These are phyloP conservation scores for Forbesichthys agassizii DNA, from an alignment of 2,113 vertebrate genomes.

Conservation along the genomic window DNA sequence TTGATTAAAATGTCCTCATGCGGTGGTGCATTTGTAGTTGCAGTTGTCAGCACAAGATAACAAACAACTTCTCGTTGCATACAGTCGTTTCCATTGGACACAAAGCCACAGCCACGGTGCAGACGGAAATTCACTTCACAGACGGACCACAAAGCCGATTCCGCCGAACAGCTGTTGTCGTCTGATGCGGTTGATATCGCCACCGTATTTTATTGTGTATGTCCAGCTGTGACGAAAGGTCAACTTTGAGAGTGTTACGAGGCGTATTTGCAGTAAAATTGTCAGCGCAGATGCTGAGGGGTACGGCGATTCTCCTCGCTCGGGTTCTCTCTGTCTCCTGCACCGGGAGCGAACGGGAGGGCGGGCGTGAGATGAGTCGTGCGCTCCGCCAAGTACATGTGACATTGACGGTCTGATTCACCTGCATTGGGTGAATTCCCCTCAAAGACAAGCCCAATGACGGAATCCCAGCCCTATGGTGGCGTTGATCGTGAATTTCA, in stretches of 20 bases:
- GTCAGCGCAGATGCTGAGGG: constrained; percentile 27
- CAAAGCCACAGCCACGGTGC: not conserved
- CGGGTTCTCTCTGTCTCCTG: constrained; percentile 7
- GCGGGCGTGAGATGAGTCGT: too few relatives aligned
- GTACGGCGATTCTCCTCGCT: constrained; percentile 9
- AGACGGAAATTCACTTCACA: constrained; percentile 29
- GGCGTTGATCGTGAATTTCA: too few relatives aligned
- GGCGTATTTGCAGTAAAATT: constrained; percentile 14
- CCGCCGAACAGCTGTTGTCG: constrained; percentile 4
- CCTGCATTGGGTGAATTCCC: too few relatives aligned
- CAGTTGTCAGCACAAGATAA: not conserved
- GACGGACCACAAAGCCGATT: constrained; percentile 2
- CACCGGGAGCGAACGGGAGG: too few relatives aligned
- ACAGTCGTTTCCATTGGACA: not conserved
- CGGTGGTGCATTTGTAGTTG: not conserved
- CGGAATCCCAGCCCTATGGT: too few relatives aligned
- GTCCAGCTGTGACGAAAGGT: constrained; percentile 12
- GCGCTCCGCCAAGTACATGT: too few relatives aligned
- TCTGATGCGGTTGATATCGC: constrained; percentile 20
- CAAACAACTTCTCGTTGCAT: not conserved
- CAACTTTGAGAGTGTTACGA: constrained; percentile 31
- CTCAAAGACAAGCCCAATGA: too few relatives aligned
- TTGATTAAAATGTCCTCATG: constrained; percentile 5
- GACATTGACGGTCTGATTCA: too few relatives aligned
- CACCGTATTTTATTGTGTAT: not conserved